Evolutionary conservation across 30 jellyfish, hydroid and myxozoan species (phyloP), one percentile per base, ranked within the genome.

Genomic region (Clytia hemisphaerica): DNA sequence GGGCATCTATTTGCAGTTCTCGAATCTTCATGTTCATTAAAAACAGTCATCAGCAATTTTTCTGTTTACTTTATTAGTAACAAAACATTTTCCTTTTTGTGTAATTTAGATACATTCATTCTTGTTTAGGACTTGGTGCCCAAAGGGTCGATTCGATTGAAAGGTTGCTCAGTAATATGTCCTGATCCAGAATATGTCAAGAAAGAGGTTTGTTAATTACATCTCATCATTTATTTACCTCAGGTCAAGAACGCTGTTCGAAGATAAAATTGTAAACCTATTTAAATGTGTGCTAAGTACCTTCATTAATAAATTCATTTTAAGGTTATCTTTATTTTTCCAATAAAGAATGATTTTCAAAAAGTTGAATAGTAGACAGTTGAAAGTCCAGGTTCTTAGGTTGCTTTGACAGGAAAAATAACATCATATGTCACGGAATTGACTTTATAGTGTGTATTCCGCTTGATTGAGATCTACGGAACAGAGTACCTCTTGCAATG

Each of bases 131-230:
- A 82, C 21, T 15, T 68, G 21, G 25, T 73, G n/a, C 57, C 63
- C 1, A 62, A 82, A 37, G 94, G 94, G 18, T 71, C 67, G 26
- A 74, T 83, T 3, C 65, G 67, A 29, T 70, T 83, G 49, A 45
- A 78, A 75, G 91, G 92, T 2, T 74, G 92, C 71, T 73, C 85
- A 25, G 83, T 83, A 21, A 75, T 83, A n/a, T 73, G 85, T 16
- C 95, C 95, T 4, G 78, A 84, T 68, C 88, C 91, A 35, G 95
- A 73, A 34, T 83, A 83, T 73, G 70, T 85, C 26, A 83, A 83
- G 38, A 74, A 60, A 51, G 95, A 73, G 46, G 95, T 80, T 42
- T 12, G 81, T 60, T 31, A 45, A 15, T 40, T 6, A 9, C 3
- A 21, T 4, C 9, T 58, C 33, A 15, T 15, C 22, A 2, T 1